Evolutionary conservation across 2,888 invertebrate genomes (phyloP).

Genomic region (Drosophila prolongata): DNA sequence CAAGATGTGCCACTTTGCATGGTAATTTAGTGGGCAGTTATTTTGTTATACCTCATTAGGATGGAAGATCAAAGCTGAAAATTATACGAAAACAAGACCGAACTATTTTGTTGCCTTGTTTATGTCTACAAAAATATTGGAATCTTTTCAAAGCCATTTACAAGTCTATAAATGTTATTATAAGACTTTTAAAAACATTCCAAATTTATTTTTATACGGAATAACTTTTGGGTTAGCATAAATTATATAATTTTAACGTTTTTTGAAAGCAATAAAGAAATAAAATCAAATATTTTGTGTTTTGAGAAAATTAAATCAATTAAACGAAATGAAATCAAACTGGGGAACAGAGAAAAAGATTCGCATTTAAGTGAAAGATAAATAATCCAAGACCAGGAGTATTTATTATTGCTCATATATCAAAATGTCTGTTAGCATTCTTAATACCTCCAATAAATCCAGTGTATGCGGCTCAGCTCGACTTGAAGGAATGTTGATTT

Average conservation of each 20-base stretch:
- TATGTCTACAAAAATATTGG: slow-evolving; percentile 19
- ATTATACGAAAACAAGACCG: slow-evolving; percentile 17
- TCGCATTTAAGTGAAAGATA: no score
- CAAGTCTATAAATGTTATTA: slow-evolving; percentile 1
- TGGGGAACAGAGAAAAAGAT: no score
- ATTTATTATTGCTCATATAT: slow-evolving; percentile 4
- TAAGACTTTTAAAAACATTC: no score
- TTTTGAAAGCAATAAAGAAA: no score
- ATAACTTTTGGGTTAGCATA: background rate
- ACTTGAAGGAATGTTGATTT: slow-evolving; percentile 32
- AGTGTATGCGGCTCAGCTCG: slow-evolving; percentile 15
- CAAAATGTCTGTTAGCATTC: slow-evolving; percentile 20
- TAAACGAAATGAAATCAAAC: no score
- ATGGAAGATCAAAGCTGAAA: slow-evolving; percentile 30
- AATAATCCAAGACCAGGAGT: background rate
- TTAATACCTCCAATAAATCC: slow-evolving; percentile 28
- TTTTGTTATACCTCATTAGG: slow-evolving; percentile 39
- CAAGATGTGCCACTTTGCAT: slow-evolving; percentile 39
- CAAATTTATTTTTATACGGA: background rate
- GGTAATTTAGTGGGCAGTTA: slow-evolving; percentile 43
- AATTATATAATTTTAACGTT: no score
- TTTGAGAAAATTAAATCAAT: no score
- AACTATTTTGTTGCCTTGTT: slow-evolving; percentile 1
- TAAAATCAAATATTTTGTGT: no score
- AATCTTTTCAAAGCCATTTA: slow-evolving; percentile 6